Conservation (phyloP, 2,888 invertebrate species). For the Argyra leucocephala region DNA sequence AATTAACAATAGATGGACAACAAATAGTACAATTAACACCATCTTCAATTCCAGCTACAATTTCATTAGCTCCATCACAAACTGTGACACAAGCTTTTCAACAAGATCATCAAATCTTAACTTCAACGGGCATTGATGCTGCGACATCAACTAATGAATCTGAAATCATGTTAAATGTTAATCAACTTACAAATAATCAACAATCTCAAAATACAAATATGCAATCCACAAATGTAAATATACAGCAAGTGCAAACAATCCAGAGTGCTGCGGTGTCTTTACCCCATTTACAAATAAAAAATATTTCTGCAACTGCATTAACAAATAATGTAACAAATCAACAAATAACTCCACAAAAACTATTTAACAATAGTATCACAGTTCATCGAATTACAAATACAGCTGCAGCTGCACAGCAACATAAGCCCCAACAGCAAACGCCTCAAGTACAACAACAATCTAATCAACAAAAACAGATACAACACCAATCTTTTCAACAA, state of each 20-base stretch:
- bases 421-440: background rate
- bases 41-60: constrained; percentile 40
- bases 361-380: constrained; percentile 26
- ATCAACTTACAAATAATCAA: constrained; percentile 28
- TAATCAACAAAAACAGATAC: background rate
- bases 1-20: constrained; percentile 42
- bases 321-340: background rate
- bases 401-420: background rate
- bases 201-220: constrained; percentile 17
- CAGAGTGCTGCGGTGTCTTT: constrained; percentile 9
- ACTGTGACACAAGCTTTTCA: constrained; percentile 19
- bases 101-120: constrained; percentile 20
- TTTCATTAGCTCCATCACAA: constrained; percentile 34
- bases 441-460: background rate
- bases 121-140: constrained; percentile 26
- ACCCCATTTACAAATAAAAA: constrained; percentile 8
- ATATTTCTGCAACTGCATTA: background rate
- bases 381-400: constrained; percentile 33
- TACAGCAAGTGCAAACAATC: constrained; percentile 18
- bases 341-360: constrained; percentile 24
- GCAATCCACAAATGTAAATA: constrained; percentile 22
- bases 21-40: constrained; percentile 42
- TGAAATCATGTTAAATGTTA: constrained; percentile 25
- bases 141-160: constrained; percentile 30
- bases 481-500: background rate